These are phyloP conservation scores for Puffinus mauretanicus DNA, from an alignment of 2,113 vertebrate genomes.

Conservation along the genomic window DNA sequence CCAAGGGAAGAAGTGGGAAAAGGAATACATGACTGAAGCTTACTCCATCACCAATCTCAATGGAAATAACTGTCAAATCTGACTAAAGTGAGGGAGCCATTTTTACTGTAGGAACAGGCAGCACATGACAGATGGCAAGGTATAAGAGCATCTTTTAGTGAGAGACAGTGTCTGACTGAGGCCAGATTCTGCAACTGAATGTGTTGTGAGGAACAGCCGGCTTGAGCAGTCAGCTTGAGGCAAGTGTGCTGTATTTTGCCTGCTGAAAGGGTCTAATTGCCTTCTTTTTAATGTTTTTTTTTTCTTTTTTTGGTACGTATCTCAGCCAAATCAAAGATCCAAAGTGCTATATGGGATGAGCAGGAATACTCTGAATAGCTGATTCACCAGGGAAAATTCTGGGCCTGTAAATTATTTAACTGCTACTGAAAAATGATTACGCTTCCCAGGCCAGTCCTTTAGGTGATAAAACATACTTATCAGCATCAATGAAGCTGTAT, in stretches of 20 bases:
- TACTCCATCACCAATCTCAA: background rate
- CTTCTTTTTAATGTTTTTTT: background rate
- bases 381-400: background rate
- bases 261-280: background rate
- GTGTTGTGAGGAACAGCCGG: background rate
- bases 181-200: background rate
- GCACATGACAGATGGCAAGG: slow-evolving; percentile 31
- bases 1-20: background rate
- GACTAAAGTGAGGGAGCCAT: background rate
- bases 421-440: background rate
- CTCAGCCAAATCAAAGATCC: background rate
- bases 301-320: background rate
- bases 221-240: background rate
- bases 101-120: background rate
- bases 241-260: background rate
- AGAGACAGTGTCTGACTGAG: slow-evolving; percentile 18
- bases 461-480: background rate
- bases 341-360: background rate
- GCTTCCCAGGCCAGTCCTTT: background rate
- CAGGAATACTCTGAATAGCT: background rate
- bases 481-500: background rate
- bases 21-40: background rate
- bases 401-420: background rate
- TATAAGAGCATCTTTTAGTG: background rate
- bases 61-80: background rate